Percentiles rank a stretch among this genome's conserved stretches.
Conservation (phyloP, 2,797 vertebrate species). For the Poecilia gillii region DNA sequence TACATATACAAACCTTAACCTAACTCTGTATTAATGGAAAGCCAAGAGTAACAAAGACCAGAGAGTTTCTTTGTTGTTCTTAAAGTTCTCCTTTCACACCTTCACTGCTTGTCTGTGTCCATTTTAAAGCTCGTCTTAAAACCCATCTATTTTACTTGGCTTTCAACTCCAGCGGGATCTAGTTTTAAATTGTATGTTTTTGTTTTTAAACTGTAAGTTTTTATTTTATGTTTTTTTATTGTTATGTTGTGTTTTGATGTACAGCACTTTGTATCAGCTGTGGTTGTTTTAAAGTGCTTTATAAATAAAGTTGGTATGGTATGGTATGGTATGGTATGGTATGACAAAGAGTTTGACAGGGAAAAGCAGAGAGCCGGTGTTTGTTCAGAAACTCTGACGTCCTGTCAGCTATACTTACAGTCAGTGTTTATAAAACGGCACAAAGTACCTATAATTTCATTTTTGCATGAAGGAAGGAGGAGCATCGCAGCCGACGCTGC, state of each 20-base stretch:
- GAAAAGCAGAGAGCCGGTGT: slow-evolving; percentile 7
- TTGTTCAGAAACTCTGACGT: not conserved
- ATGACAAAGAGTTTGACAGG: slow-evolving; percentile 3
- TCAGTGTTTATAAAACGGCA: slow-evolving; percentile 33
- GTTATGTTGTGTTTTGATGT: too few species aligned
- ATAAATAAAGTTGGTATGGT: too few species aligned
- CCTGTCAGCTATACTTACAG: not conserved
- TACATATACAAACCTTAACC: too few species aligned
- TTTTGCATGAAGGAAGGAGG: slow-evolving; percentile 27
- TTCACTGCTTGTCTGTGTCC: slow-evolving; percentile 13
- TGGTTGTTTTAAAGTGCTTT: too few species aligned
- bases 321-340: too few species aligned
- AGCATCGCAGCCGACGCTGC: not conserved
- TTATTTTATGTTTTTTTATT: too few species aligned
- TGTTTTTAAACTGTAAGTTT: too few species aligned
- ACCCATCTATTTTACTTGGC: too few species aligned
- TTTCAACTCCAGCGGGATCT: too few species aligned
- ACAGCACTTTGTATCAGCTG: too few species aligned
- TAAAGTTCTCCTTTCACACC: not conserved
- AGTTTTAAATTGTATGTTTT: too few species aligned
- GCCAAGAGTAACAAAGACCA: not conserved
- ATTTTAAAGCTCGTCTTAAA: not conserved
- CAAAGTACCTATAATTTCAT: slow-evolving; percentile 43
- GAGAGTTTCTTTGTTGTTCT: not conserved
- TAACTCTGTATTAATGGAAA: slow-evolving; percentile 3